Conservation (phyloP, 2,888 invertebrate genomes). For the Drosophila prolongata region DNA sequence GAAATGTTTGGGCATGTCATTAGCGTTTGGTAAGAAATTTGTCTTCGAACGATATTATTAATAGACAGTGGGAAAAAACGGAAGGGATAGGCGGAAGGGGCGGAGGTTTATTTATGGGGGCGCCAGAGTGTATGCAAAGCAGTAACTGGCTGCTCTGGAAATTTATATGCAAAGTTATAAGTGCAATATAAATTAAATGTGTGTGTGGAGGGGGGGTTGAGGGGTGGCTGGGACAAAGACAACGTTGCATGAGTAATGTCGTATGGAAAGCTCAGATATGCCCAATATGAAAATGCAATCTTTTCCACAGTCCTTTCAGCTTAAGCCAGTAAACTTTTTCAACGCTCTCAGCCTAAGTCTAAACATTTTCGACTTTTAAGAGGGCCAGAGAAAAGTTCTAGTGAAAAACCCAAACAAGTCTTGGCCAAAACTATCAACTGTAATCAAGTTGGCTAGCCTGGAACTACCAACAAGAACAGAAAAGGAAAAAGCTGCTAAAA, state of each 20-base stretch:
- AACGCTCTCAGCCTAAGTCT: slow-evolving; percentile 10
- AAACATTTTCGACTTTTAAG: slow-evolving; percentile 63
- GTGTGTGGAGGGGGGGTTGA: neutral
- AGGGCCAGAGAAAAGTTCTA: slow-evolving; percentile 16
- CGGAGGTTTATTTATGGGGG: slow-evolving; percentile 3
- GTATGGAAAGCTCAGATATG: slow-evolving; percentile 4
- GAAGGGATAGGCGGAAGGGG: neutral
- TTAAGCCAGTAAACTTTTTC: slow-evolving; percentile 10
- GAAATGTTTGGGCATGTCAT: slow-evolving; percentile 82
- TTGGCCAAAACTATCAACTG: slow-evolving; percentile 73
- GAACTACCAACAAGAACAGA: slow-evolving; percentile 35
- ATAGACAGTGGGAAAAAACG: slow-evolving; percentile 53
- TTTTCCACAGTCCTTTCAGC: neutral
- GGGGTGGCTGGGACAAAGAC: neutral
- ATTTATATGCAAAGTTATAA: slow-evolving; percentile 74
- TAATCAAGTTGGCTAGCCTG: slow-evolving; percentile 76
- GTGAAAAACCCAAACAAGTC: slow-evolving; percentile 35
- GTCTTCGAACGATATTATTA: slow-evolving; percentile 69
- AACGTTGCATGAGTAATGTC: slow-evolving; percentile 26
- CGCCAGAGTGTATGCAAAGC: slow-evolving; percentile 61
- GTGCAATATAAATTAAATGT: slow-evolving; percentile 71
- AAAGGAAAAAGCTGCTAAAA: slow-evolving; percentile 68
- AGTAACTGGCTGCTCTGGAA: slow-evolving; percentile 43
- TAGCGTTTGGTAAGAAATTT: slow-evolving; percentile 74
- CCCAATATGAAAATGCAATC: slow-evolving; percentile 11